Conservation (phyloP, 1,140 invertebrate species). For the Drosophila tsacasi region DNA sequence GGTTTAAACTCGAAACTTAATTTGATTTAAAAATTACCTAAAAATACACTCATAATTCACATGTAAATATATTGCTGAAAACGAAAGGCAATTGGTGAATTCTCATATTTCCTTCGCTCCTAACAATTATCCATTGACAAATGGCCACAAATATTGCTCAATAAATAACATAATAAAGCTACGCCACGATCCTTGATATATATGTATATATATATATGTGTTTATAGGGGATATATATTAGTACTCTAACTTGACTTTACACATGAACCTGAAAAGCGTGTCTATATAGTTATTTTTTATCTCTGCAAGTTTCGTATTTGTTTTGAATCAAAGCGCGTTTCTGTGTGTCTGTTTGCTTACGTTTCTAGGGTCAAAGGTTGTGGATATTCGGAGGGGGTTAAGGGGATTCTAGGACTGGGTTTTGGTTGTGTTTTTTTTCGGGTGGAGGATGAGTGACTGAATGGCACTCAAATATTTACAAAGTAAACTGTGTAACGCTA, state of each 20-base stretch:
- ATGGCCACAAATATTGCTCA: constrained; percentile 7
- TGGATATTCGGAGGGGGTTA: constrained; percentile 2
- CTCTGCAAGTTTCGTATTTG: constrained; percentile 43
- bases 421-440: neutral
- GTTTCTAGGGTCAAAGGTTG: constrained; percentile 47
- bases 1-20: constrained; percentile 14
- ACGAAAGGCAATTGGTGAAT: constrained; percentile 82
- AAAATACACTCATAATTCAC: constrained; percentile 30
- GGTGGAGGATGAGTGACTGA: constrained; percentile 13
- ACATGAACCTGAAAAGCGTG: neutral
- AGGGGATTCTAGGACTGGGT: neutral
- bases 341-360: constrained; percentile 49
- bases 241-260: neutral
- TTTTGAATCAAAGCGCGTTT: constrained; percentile 49
- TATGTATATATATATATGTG: neutral
- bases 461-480: constrained; percentile 75
- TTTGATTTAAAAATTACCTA: constrained; percentile 43
- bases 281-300: neutral
- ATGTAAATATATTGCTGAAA: constrained; percentile 47
- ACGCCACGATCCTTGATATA: constrained; percentile 29
- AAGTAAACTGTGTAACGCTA: constrained; percentile 69
- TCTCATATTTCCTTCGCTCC: constrained; percentile 30
- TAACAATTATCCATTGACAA: constrained; percentile 29
- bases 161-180: constrained; percentile 54
- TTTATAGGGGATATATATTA: constrained; percentile 8